phyloP scores from a whole-genome alignment of 2,888 invertebrate species.

The Abscondita cerata region DNA sequence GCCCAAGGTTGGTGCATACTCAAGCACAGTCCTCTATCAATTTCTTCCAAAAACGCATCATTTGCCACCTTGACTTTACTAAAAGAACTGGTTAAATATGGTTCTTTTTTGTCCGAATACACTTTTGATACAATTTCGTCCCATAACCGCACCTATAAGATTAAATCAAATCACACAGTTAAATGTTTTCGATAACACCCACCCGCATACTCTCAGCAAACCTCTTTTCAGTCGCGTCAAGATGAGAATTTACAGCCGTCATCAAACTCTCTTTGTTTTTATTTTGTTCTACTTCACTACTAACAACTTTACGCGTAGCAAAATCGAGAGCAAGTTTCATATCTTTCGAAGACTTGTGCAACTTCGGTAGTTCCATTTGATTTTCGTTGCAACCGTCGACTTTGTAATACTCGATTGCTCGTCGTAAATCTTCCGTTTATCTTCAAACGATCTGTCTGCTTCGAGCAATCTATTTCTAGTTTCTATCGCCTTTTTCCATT shows the following conservation, averaged over 20 bases:
- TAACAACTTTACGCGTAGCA: slow-evolving; percentile 49
- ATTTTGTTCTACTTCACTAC: slow-evolving; percentile 45
- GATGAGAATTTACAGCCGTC: slow-evolving; percentile 43
- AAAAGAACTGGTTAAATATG: neutral
- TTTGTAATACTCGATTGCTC: slow-evolving; percentile 92
- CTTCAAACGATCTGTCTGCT: slow-evolving; percentile 77
- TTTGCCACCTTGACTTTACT: slow-evolving; percentile 48
- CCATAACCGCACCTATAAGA: neutral
- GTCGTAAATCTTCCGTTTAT: slow-evolving; percentile 83
- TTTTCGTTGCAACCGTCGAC: slow-evolving; percentile 57
- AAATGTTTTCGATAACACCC: slow-evolving; percentile 15
- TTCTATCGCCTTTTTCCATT: slow-evolving; percentile 75
- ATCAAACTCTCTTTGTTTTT: slow-evolving; percentile 41
- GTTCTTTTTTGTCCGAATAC: neutral
- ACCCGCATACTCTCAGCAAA: slow-evolving; percentile 43
- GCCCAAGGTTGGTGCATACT: slow-evolving; percentile 98
- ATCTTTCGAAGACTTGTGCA: slow-evolving; percentile 47
- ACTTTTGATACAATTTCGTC: slow-evolving; percentile 1
- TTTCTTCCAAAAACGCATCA: slow-evolving; percentile 51
- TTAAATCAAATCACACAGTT: neutral
- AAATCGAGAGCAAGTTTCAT: slow-evolving; percentile 56
- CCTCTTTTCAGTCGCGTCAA: slow-evolving; percentile 41
- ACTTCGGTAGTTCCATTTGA: slow-evolving; percentile 15
- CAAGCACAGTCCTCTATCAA: slow-evolving; percentile 78
- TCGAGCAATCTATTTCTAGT: slow-evolving; percentile 84